Percentiles rank a stretch among this genome's conserved stretches.
phyloP scores from a whole-genome alignment of 2,888 invertebrate genomes.

The Agrilus mali region DNA sequence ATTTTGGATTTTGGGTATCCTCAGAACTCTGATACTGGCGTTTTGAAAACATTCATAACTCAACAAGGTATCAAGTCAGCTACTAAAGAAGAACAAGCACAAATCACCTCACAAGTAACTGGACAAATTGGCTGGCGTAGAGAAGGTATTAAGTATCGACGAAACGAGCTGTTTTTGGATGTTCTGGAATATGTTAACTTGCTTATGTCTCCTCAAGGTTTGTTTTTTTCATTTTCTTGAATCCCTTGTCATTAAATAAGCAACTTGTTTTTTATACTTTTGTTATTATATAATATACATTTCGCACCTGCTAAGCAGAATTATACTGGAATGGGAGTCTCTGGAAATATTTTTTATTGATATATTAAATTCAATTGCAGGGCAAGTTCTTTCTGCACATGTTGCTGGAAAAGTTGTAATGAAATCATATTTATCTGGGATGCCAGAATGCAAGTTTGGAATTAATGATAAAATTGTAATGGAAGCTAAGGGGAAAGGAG shows the following conservation, averaged over 20 bases:
- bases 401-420: slow-evolving; percentile 99
- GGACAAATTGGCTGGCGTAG: slow-evolving; percentile 99
- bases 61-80: slow-evolving; percentile 98
- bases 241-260: too few species aligned
- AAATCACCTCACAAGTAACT: slow-evolving; percentile 94
- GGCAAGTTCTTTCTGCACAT: slow-evolving; percentile 96
- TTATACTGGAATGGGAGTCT: too few species aligned
- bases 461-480: slow-evolving; percentile 99
- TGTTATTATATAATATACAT: background rate
- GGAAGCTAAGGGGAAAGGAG: slow-evolving; percentile 81
- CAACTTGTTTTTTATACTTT: too few species aligned
- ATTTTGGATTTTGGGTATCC: slow-evolving; percentile 99
- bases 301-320: too few species aligned
- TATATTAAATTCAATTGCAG: slow-evolving; percentile 36
- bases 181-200: slow-evolving; percentile 98
- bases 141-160: slow-evolving; percentile 97
- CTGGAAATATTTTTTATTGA: too few species aligned
- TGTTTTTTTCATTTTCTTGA: too few species aligned
- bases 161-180: slow-evolving; percentile 97
- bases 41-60: slow-evolving; percentile 97
- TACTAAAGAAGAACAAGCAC: slow-evolving; percentile 98
- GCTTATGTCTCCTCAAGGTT: slow-evolving; percentile 98
- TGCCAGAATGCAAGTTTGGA: slow-evolving; percentile 99
- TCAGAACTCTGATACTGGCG: slow-evolving; percentile 98
- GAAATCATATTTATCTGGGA: slow-evolving; percentile 98